Evolutionary conservation across 37 sponge, comb jelly and placozoan species (phyloP).

Genomic region (Spongia lamella): DNA sequence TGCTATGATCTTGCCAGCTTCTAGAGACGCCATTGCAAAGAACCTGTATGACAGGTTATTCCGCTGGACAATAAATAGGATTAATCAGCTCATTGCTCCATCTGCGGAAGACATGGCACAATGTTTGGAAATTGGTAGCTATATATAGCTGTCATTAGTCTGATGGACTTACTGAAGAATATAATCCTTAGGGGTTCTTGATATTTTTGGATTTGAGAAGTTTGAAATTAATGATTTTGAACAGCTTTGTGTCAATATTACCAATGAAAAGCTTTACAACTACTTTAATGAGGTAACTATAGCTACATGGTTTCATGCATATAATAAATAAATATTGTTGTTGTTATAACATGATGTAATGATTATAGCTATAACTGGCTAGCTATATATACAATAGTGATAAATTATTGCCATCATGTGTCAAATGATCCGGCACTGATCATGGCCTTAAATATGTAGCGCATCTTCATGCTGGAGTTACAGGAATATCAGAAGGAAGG

Average conservation of each 20-base stretch:
- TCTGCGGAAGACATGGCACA: constrained; percentile 24
- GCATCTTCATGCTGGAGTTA: constrained; percentile 72
- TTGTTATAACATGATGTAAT: too few species aligned
- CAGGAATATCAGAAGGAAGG: constrained; percentile 81
- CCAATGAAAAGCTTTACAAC: constrained; percentile 85
- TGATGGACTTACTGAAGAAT: too few species aligned
- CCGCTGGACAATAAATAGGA: constrained; percentile 83
- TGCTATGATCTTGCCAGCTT: constrained; percentile 54
- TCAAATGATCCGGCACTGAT: too few species aligned
- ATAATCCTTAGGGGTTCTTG: constrained; percentile 60
- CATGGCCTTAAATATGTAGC: too few species aligned
- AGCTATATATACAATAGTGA: too few species aligned
- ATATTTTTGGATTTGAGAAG: constrained; percentile 89
- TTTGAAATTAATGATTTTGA: constrained; percentile 82
- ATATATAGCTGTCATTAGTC: too few species aligned
- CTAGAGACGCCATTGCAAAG: constrained; percentile 77
- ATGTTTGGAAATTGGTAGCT: constrained; percentile 66
- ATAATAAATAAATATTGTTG: too few species aligned
- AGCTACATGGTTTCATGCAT: too few species aligned
- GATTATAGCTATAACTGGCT: too few species aligned
- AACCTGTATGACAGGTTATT: constrained; percentile 69
- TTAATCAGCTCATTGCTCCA: constrained; percentile 75
- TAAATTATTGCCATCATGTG: too few species aligned
- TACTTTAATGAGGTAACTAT: constrained; percentile 74
- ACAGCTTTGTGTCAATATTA: constrained; percentile 82